Conservation (phyloP, 2,113 vertebrate genomes). For the Blennius ocellaris region DNA sequence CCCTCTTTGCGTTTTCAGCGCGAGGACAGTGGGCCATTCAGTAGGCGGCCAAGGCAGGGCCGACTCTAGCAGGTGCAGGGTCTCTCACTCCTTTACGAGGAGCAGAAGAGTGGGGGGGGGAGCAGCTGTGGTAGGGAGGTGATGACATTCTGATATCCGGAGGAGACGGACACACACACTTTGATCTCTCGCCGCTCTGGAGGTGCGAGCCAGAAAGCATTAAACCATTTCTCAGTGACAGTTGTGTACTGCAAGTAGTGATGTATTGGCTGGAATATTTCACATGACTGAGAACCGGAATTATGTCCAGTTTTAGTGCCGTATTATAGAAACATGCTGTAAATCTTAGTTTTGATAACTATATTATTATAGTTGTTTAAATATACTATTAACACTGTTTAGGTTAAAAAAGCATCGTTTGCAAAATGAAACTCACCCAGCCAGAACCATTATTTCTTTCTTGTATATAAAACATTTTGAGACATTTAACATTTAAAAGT, state of each 20-base stretch:
- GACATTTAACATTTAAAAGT: too few relatives aligned
- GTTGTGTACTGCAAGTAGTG: neutral
- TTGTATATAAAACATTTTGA: too few relatives aligned
- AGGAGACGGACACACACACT: slow-evolving; percentile 21
- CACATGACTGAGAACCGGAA: too few relatives aligned
- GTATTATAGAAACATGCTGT: too few relatives aligned
- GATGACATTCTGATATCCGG: slow-evolving; percentile 47
- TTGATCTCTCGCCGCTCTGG: slow-evolving; percentile 32
- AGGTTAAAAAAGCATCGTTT: too few relatives aligned
- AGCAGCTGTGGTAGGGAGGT: slow-evolving; percentile 54
- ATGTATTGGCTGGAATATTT: neutral
- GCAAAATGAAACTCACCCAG: too few relatives aligned
- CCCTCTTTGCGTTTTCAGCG: slow-evolving; percentile 41
- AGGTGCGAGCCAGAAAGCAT: slow-evolving; percentile 18
- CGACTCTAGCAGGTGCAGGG: slow-evolving; percentile 68
- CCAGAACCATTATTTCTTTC: too few relatives aligned
- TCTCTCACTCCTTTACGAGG: slow-evolving; percentile 30
- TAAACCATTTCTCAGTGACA: neutral
- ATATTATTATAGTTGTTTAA: too few relatives aligned
- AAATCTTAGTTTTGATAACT: too few relatives aligned
- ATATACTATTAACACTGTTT: too few relatives aligned
- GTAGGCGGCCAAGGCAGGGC: slow-evolving; percentile 29
- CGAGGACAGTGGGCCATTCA: slow-evolving; percentile 69
- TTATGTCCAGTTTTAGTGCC: too few relatives aligned
- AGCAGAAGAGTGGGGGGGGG: slow-evolving; percentile 12